Evolutionary conservation across 2,888 invertebrate genomes (phyloP).

Genomic region (Rambutsinella grinnellia): DNA sequence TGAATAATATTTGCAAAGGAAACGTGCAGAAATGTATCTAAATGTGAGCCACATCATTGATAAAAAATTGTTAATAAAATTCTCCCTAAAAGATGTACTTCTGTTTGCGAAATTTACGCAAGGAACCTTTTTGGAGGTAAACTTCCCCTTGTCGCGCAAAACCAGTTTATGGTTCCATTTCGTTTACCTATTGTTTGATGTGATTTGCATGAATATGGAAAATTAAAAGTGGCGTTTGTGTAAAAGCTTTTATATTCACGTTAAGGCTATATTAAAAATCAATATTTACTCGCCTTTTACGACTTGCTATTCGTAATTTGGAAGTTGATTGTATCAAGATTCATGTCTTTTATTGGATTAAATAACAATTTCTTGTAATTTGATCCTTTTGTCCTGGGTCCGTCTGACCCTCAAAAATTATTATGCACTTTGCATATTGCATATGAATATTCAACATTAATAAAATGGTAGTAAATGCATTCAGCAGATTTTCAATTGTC

Average conservation of each 20-base stretch:
- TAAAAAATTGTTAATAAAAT: too few relatives aligned
- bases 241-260: background rate
- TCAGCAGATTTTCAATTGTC: background rate
- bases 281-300: background rate
- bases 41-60: too few relatives aligned
- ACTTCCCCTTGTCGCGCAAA: conserved; percentile 34
- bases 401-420: background rate
- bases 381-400: background rate
- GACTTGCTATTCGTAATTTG: background rate
- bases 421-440: background rate
- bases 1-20: too few relatives aligned
- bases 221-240: background rate
- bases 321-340: background rate
- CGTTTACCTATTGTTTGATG: background rate
- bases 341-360: background rate
- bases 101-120: too few relatives aligned
- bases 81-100: too few relatives aligned
- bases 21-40: too few relatives aligned
- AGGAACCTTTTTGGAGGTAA: conserved; percentile 42
- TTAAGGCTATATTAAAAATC: background rate
- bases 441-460: background rate
- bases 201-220: conserved; percentile 18
- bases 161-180: background rate
- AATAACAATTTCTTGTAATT: background rate
- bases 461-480: background rate